These are phyloP conservation scores for Blastomussa wellsi DNA, from an alignment of 92 coral and sea anemone species.

Conservation along the genomic window DNA sequence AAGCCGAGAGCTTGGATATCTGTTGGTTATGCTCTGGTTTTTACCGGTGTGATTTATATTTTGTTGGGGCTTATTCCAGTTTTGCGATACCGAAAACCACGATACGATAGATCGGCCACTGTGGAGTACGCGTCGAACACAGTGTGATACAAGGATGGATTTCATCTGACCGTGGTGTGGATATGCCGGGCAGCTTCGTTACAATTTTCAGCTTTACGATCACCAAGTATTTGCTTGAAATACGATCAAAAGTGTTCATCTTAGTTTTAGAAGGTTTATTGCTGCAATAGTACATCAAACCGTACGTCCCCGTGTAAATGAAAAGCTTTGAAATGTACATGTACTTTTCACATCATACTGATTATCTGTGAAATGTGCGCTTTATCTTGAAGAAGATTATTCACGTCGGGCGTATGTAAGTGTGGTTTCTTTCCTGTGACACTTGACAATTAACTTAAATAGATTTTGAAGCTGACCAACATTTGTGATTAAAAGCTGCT, in stretches of 20 bases:
- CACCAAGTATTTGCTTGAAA: not conserved
- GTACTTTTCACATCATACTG: not conserved
- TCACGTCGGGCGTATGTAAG: not conserved
- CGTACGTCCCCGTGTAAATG: not conserved
- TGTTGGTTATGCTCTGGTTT: slow-evolving; percentile 61
- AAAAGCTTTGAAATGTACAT: not conserved
- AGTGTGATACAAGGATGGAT: not conserved
- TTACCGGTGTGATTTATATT: slow-evolving; percentile 51
- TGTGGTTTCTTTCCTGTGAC: slow-evolving; percentile 2
- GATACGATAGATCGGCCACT: slow-evolving; percentile 32
- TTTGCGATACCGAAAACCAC: slow-evolving; percentile 58
- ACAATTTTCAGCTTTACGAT: not conserved
- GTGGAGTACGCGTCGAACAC: slow-evolving; percentile 14
- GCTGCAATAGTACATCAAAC: not conserved
- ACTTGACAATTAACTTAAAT: not conserved
- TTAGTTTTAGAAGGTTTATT: not conserved
- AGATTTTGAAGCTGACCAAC: not conserved
- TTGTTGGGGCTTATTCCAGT: slow-evolving; percentile 70
- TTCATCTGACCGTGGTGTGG: not conserved
- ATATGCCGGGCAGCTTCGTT: not conserved
- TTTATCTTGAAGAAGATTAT: not conserved
- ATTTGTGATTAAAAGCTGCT: not conserved
- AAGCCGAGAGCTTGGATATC: not conserved
- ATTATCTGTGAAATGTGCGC: not conserved
- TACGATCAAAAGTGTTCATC: not conserved